Evolutionary conservation across 1,140 invertebrate genomes (phyloP), one percentile per base, ranked within the genome.

Genomic region (Neodiprion fabricii): DNA sequence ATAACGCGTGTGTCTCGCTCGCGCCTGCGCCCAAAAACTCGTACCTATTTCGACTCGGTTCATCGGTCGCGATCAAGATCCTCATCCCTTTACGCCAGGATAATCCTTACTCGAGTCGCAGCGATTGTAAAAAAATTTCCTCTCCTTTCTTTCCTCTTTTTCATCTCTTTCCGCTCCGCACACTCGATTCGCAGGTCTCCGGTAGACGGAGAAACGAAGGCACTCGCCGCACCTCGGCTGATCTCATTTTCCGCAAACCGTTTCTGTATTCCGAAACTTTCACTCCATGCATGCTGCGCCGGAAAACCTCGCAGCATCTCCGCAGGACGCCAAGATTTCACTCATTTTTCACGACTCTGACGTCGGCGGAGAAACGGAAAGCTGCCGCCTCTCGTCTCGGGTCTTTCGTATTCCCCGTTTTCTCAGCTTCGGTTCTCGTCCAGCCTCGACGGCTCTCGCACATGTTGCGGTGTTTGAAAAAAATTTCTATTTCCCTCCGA

Each of bases 291-390:
- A 40, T 40, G 28, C 28, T 5, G 28, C 28, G 28, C 2, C 53
- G 9, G 9, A 40, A 40, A 40, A 5, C 28, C 28, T 40, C 28
- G 28, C 28, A 40, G 28, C 28, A 40, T 40, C 28, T 40, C 28
- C 5, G 28, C 28, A 40, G 28, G 28, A 1, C 28, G 28, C 28
- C 28, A 40, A 40, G 53, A 61, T 61, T 61, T 61, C 53, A 61
- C 53, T 61, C 53, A 61, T 61, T 61, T 61, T 61, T 61, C 53
- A 61, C 53, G n/a, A 61, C 53, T 61, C 53, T 7, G 53, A 61
- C 53, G 11, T 61, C n/a, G 53, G 4, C 28, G 1, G 28, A 61
- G 53, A 61, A 17, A 61, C 28, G 28, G 28, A 40, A 40, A 40
- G 28, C 28, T 5, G 53, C 53, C n/a, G 53, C 9, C 9, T 61